Evolutionary conservation across 2,888 invertebrate species (phyloP).

Genomic region (Drosophila anomalata): DNA sequence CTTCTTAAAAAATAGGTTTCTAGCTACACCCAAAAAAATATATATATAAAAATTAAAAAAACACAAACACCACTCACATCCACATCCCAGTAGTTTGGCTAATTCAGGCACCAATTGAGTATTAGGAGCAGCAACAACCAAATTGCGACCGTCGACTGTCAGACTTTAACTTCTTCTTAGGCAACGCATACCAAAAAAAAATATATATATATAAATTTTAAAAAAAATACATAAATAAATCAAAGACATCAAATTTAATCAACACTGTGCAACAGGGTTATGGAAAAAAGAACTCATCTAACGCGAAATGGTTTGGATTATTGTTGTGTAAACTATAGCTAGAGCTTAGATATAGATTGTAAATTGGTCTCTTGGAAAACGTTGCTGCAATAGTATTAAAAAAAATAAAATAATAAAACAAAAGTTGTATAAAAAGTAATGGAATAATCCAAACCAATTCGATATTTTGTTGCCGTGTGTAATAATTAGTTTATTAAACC

Average conservation of each 20-base stretch:
- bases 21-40: slow-evolving; percentile 11
- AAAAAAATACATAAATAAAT: not conserved
- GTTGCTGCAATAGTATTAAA: not conserved
- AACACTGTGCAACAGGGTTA: slow-evolving; percentile 9
- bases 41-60: not conserved
- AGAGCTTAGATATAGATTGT: slow-evolving; percentile 1
- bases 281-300: slow-evolving; percentile 4
- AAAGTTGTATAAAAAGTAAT: not conserved
- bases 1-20: no score
- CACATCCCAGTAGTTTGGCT: slow-evolving; percentile 23
- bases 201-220: not conserved
- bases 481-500: slow-evolving; percentile 6
- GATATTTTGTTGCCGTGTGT: slow-evolving; percentile 9
- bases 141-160: slow-evolving; percentile 45
- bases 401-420: not conserved
- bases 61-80: not conserved
- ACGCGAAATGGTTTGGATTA: slow-evolving; percentile 3
- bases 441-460: not conserved
- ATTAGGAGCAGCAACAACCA: slow-evolving; percentile 33
- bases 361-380: slow-evolving; percentile 2
- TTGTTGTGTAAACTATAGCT: not conserved
- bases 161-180: slow-evolving; percentile 44
- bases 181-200: slow-evolving; percentile 35
- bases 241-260: slow-evolving; percentile 5
- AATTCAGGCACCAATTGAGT: slow-evolving; percentile 36